phyloP scores from a whole-genome alignment of 2,888 invertebrate genomes.

The Myathropa florea region DNA sequence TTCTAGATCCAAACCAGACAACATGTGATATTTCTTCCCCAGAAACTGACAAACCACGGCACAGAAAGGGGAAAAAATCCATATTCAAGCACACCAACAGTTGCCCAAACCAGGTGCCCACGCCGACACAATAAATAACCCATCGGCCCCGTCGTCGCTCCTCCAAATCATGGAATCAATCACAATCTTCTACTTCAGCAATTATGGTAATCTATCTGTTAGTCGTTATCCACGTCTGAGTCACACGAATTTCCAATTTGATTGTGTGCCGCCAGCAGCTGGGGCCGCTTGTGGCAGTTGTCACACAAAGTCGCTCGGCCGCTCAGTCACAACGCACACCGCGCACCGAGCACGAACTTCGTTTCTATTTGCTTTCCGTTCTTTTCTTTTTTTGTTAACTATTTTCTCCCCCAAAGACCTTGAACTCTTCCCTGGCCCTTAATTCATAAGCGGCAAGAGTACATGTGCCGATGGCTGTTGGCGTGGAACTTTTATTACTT shows the following conservation, averaged over 20 bases:
- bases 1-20: background rate
- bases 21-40: background rate
- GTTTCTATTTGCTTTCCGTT: background rate
- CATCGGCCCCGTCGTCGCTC: background rate
- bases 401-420: conserved; percentile 9
- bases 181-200: conserved; percentile 23
- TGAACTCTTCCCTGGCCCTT: conserved; percentile 40
- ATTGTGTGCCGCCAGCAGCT: conserved; percentile 13
- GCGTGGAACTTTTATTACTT: background rate
- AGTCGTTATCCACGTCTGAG: conserved; percentile 26
- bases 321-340: background rate
- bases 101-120: background rate
- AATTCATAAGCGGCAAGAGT: conserved; percentile 2
- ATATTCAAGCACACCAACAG: background rate
- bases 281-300: background rate
- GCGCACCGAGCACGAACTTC: background rate
- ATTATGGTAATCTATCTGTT: conserved; percentile 34
- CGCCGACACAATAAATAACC: background rate
- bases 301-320: background rate
- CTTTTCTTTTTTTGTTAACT: background rate
- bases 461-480: conserved; percentile 19
- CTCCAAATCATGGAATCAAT: conserved; percentile 15
- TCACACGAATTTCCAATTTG: conserved; percentile 16
- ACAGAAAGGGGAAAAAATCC: background rate
- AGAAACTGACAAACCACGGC: background rate